These are phyloP conservation scores for Cecropterus lyciades DNA, from an alignment of 1,140 invertebrate species.

Conservation along the genomic window DNA sequence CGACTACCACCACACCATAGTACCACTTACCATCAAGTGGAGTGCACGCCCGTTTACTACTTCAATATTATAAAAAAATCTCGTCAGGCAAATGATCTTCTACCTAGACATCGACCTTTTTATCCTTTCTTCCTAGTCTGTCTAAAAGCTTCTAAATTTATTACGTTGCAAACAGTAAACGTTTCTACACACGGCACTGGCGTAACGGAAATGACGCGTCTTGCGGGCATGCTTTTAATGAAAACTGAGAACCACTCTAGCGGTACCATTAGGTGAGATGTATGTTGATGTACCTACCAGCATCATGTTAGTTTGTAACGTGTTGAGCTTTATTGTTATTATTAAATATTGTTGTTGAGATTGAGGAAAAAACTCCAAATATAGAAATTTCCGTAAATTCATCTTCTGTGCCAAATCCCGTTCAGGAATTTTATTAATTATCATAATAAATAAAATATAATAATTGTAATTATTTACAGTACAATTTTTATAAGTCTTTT, in stretches of 20 bases:
- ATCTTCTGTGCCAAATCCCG: no score
- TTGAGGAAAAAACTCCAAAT: no score
- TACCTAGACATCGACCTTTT: neutral
- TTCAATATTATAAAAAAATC: no score
- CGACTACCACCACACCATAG: no score
- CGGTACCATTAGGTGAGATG: constrained; percentile 27
- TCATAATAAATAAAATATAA: no score
- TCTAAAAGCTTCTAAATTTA: constrained; percentile 32
- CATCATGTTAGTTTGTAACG: neutral
- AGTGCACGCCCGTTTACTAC: no score
- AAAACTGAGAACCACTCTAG: constrained; percentile 54
- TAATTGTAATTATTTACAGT: no score
- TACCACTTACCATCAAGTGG: no score
- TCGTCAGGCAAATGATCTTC: no score
- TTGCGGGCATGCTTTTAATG: constrained; percentile 55
- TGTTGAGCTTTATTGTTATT: neutral
- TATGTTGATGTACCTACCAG: constrained; percentile 19
- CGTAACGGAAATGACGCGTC: constrained; percentile 46
- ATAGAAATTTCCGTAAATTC: no score
- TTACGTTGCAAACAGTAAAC: constrained; percentile 25
- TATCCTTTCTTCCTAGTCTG: neutral
- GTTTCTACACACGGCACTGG: neutral
- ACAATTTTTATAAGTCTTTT: no score
- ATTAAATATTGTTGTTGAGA: neutral
- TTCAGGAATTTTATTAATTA: no score